These are phyloP conservation scores for Xylophagus ater DNA, from an alignment of 2,888 invertebrate species.

Conservation along the genomic window DNA sequence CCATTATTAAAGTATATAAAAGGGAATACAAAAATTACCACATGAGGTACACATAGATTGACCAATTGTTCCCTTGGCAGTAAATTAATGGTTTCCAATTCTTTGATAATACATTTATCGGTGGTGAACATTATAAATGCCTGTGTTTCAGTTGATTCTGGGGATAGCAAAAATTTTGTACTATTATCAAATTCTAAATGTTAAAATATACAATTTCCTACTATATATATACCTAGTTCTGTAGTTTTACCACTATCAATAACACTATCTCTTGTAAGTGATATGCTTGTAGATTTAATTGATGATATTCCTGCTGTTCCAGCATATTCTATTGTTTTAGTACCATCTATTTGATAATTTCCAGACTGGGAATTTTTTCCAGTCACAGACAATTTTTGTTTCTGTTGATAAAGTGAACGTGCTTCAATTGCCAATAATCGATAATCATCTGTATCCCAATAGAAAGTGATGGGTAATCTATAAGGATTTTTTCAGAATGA, in stretches of 20 bases:
- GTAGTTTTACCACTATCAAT: no score
- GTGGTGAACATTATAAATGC: constrained; percentile 35
- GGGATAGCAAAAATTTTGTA: no score
- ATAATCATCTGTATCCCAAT: constrained; percentile 84
- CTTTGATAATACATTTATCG: constrained; percentile 30
- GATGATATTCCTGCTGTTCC: neutral
- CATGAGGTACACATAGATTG: constrained; percentile 36
- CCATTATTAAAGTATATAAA: neutral
- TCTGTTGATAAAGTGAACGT: constrained; percentile 40
- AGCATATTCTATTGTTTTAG: no score
- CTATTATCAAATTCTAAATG: no score
- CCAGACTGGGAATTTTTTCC: constrained; percentile 9
- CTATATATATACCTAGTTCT: no score
- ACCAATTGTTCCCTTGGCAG: constrained; percentile 32
- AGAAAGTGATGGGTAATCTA: constrained; percentile 53
- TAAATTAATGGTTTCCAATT: constrained; percentile 29
- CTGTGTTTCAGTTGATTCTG: constrained; percentile 24
- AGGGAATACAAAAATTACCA: constrained; percentile 23
- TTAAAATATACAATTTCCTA: no score
- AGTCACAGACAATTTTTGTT: constrained; percentile 20
- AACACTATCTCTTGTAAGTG: no score
- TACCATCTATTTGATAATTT: constrained; percentile 11
- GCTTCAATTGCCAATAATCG: constrained; percentile 81
- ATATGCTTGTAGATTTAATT: constrained; percentile 5
- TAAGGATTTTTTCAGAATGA: neutral